Evolutionary conservation across 2,888 invertebrate genomes (phyloP), one percentile per base, ranked within the genome.

Genomic region (Eulithis testata): DNA sequence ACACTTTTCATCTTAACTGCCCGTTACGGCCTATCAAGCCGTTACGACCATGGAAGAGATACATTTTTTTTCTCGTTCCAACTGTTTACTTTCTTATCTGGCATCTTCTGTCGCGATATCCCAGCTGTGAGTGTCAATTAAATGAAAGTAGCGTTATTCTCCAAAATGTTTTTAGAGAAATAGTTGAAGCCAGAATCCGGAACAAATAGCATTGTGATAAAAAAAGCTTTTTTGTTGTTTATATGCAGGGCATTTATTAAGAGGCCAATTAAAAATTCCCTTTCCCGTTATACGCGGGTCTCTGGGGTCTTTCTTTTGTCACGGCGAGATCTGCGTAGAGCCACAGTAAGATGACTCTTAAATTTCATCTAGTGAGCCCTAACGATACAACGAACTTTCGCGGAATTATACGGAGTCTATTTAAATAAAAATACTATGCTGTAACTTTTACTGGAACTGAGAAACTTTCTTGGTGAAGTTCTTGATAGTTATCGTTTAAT

Each of bases 181-280:
- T 80, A 77, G 77, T 75, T 73, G 73, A 79, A 76, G 68, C 69
- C 73, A 65, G 68, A 66, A 68, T 68, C 71, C 74, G 74, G 74
- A 75, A 78, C 76, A 75, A 81, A 81, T 80, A 74, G 74, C 73
- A 72, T 69, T 70, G 75, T 77, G 73, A 78, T 58, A 80, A 80
- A 81, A 21, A 80, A 75, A 62, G 68, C 71, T 76, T 77, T 81
- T 84, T 77, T 83, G 79, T 81, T 76, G 78, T 80, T 80, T 82
- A 82, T 79, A 81, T 81, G n/a, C n/a, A n/a, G 73, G 77, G 73
- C 79, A 79, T 88, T 87, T 88, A 87, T 90, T 88, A 85, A 77
- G 80, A 82, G 80, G 86, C 88, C 89, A 90, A 90, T 91, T 90
- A 90, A 89, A 90, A 87, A 87, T 85, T 85, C 84, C 82, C 85